phyloP scores from a whole-genome alignment of 2,888 invertebrate genomes.

The Aspidiotus rigidus region DNA sequence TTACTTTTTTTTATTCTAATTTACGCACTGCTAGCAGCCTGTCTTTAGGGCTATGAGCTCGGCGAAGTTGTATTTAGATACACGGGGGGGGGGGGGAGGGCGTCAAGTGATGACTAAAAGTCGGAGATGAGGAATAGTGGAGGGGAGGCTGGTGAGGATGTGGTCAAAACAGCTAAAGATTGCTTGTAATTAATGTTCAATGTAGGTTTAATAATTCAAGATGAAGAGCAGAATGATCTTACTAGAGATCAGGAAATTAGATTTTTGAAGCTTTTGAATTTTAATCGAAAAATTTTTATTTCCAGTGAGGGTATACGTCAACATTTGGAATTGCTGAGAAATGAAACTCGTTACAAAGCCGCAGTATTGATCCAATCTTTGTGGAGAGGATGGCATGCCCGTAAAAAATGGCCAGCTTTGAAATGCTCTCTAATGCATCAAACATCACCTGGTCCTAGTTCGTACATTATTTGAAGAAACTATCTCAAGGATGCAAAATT shows the following conservation, averaged over 20 bases:
- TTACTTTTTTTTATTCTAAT: too few species aligned
- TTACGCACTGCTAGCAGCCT: too few species aligned
- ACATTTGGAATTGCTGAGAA: slow-evolving; percentile 72
- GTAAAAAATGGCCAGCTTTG: slow-evolving; percentile 56
- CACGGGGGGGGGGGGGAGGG: neutral
- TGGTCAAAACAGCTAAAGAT: too few species aligned
- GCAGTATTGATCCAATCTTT: slow-evolving; percentile 73
- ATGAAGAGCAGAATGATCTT: neutral
- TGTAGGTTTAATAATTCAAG: too few species aligned
- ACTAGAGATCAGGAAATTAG: too few species aligned
- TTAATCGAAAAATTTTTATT: slow-evolving; percentile 8
- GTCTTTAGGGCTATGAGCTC: too few species aligned
- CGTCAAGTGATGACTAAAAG: neutral
- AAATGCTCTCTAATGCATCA: slow-evolving; percentile 43
- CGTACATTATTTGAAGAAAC: neutral
- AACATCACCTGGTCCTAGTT: slow-evolving; percentile 12
- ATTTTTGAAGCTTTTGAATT: too few species aligned
- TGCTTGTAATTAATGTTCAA: too few species aligned
- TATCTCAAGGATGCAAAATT: too few species aligned
- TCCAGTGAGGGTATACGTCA: slow-evolving; percentile 81
- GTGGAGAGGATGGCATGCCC: slow-evolving; percentile 72
- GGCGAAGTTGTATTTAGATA: neutral
- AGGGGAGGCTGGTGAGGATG: too few species aligned
- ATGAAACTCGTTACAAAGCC: slow-evolving; percentile 65
- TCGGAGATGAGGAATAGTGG: neutral